phyloP scores from a whole-genome alignment of 2,888 invertebrate genomes.

The Phortica magna region DNA sequence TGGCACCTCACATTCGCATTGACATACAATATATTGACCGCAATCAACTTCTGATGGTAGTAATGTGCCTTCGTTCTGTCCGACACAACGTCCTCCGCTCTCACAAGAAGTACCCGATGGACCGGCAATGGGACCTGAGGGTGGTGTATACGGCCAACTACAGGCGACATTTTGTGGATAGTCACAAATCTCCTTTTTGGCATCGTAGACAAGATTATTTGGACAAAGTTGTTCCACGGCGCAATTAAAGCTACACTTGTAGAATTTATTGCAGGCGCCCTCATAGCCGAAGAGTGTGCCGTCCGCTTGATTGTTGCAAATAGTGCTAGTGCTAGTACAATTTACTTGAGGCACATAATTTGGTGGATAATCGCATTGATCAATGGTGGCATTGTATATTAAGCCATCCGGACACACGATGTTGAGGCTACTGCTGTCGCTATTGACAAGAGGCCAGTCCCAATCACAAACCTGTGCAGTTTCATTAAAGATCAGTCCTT shows the following conservation, averaged over 20 bases:
- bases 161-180: constrained; percentile 43
- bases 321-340: constrained; percentile 42
- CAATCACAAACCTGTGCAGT: constrained; percentile 48
- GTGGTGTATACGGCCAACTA: background rate
- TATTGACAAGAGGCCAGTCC: background rate
- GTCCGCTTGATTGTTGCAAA: constrained; percentile 50
- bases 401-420: constrained; percentile 46
- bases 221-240: constrained; percentile 60
- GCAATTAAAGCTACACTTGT: constrained; percentile 61
- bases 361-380: constrained; percentile 55
- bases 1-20: background rate
- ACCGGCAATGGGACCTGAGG: background rate
- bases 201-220: constrained; percentile 35
- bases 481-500: constrained; percentile 47
- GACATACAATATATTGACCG: background rate
- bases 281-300: constrained; percentile 54
- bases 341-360: constrained; percentile 55
- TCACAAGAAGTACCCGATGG: background rate
- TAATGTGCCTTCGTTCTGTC: background rate
- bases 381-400: constrained; percentile 57
- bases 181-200: constrained; percentile 35
- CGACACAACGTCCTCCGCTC: background rate
- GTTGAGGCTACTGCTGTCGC: background rate
- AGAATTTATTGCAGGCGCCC: constrained; percentile 58
- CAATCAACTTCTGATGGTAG: background rate